phyloP scores from a whole-genome alignment of 2,888 invertebrate genomes.

The Xylocampa areola region DNA sequence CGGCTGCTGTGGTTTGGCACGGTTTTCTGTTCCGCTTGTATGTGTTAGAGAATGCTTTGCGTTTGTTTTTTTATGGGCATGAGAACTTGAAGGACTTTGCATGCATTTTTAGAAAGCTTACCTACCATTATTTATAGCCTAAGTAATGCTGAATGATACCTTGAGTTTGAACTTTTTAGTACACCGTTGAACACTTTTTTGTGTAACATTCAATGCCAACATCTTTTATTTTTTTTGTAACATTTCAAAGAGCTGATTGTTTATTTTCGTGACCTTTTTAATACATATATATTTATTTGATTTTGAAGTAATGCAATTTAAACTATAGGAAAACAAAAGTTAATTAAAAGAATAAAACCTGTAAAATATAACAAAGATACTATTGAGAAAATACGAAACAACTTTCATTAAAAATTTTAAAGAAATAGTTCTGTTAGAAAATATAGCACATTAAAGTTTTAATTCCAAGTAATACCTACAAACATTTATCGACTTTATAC shows the following conservation, averaged over 20 bases:
- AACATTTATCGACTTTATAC: not conserved
- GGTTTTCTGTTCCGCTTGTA: slow-evolving; percentile 33
- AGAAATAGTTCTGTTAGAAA: not conserved
- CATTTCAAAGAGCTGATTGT: too few species aligned
- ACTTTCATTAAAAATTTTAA: not conserved
- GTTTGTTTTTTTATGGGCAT: slow-evolving; percentile 23
- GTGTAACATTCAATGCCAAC: too few species aligned
- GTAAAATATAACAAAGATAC: not conserved
- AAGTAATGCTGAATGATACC: too few species aligned
- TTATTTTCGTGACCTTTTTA: too few species aligned
- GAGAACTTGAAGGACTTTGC: not conserved
- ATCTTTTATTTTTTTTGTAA: too few species aligned
- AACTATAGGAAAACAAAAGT: not conserved
- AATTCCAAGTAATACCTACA: not conserved
- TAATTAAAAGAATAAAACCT: too few species aligned
- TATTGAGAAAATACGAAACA: not conserved
- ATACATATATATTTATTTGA: too few species aligned
- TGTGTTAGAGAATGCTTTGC: slow-evolving; percentile 33
- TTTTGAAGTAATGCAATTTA: too few species aligned
- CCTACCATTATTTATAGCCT: too few species aligned
- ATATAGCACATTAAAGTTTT: not conserved
- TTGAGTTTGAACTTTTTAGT: too few species aligned
- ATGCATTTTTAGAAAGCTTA: too few species aligned
- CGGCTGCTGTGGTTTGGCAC: slow-evolving; percentile 45
- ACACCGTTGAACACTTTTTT: too few species aligned